Percentiles rank a stretch among this genome's conserved stretches.
phyloP scores from a whole-genome alignment of 53 echinoderm and acorn worm genomes.

The Apostichopus leukothele region DNA sequence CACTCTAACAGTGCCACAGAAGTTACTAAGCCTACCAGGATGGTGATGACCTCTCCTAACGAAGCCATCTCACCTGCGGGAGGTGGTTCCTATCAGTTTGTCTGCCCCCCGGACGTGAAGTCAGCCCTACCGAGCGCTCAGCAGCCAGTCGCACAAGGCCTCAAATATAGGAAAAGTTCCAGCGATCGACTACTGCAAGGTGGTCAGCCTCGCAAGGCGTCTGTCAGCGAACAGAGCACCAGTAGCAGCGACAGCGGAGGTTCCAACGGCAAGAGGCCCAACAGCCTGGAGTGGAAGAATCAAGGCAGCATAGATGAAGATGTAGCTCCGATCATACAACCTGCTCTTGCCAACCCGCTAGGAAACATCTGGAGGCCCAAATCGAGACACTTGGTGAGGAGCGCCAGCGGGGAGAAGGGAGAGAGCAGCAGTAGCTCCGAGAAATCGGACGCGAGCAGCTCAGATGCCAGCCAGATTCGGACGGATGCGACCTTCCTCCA shows the following conservation, averaged over 20 bases:
- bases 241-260: constrained; percentile 69
- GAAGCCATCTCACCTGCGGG: not conserved
- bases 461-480: constrained; percentile 57
- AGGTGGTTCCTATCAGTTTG: constrained; percentile 13
- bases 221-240: constrained; percentile 67
- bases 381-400: constrained; percentile 71
- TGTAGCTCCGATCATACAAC: constrained; percentile 71
- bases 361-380: constrained; percentile 93
- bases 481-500: constrained; percentile 82
- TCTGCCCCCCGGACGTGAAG: constrained; percentile 40
- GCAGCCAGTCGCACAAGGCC: not conserved
- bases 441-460: constrained; percentile 43
- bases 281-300: constrained; percentile 78
- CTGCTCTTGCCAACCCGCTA: constrained; percentile 82
- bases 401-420: constrained; percentile 51
- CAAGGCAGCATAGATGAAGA: constrained; percentile 64
- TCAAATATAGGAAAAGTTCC: constrained; percentile 23
- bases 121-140: constrained; percentile 45
- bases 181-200: not conserved
- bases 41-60: not conserved
- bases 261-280: constrained; percentile 60
- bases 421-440: constrained; percentile 52
- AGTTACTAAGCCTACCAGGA: not conserved
- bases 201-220: constrained; percentile 29
- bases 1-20: not conserved